Conservation (phyloP, 2,113 vertebrate species). For the Capra hircus region DNA sequence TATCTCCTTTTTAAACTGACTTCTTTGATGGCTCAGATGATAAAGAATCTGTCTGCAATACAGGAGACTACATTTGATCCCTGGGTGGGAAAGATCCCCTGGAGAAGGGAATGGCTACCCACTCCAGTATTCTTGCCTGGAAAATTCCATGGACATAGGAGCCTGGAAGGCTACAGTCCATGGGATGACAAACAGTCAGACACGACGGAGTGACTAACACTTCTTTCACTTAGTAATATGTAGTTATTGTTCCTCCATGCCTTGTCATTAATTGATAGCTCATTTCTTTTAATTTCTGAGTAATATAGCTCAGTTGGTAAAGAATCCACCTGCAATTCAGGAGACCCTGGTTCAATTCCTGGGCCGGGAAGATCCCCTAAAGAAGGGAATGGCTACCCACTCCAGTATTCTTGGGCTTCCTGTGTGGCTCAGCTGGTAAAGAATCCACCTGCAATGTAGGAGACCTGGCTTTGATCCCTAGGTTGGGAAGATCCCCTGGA, state of each 20-base stretch:
- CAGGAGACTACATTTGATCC: background rate
- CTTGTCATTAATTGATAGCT: background rate
- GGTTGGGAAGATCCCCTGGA: background rate
- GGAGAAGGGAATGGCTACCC: background rate
- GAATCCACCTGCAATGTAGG: accelerated
- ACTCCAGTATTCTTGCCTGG: background rate
- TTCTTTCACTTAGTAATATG: background rate
- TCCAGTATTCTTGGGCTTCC: background rate
- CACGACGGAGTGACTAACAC: background rate
- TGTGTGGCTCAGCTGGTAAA: background rate
- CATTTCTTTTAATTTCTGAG: background rate
- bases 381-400: background rate
- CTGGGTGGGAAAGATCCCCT: background rate
- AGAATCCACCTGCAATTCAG: background rate
- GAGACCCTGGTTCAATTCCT: background rate
- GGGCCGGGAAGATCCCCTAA: accelerated
- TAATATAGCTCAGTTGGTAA: background rate
- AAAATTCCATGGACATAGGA: background rate
- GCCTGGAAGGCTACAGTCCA: background rate
- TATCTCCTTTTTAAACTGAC: background rate
- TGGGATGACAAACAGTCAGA: background rate
- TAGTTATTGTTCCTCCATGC: background rate
- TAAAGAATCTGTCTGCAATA: background rate
- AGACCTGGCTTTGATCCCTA: background rate
- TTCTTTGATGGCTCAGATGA: background rate